A percentile compares a stretch with the other conserved stretches of the same genome.
phyloP scores from a whole-genome alignment of 2,113 vertebrate species.

The Paratilapia polleni region DNA sequence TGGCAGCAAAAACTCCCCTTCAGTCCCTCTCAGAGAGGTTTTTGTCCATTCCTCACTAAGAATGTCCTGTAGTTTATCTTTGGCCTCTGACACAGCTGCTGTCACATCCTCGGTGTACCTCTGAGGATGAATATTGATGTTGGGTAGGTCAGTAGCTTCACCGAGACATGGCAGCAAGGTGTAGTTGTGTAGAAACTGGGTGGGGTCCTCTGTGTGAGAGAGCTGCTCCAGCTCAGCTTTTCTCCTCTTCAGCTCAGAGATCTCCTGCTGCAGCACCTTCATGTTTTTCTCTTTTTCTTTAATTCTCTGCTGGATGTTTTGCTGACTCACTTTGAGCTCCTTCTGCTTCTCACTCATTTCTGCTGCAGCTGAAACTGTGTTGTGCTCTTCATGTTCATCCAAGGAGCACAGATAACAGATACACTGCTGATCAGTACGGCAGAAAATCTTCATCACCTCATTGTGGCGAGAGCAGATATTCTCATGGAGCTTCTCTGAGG shows the following conservation, averaged over 20 bases:
- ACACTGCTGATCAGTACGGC: not conserved
- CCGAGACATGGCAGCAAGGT: not conserved
- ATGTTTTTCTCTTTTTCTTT: too few relatives aligned
- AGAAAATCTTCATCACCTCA: not conserved
- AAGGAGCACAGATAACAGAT: not conserved
- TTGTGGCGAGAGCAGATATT: too few relatives aligned
- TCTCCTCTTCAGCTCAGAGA: too few relatives aligned
- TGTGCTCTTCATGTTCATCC: not conserved
- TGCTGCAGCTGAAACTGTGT: not conserved
- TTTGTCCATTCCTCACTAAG: not conserved
- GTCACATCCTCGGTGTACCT: not conserved
- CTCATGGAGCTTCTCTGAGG: not conserved
- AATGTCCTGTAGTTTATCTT: accelerated
- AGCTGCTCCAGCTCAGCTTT: not conserved
- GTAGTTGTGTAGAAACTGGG: not conserved
- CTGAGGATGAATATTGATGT: too few relatives aligned
- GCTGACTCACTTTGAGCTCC: not conserved
- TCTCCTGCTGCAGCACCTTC: too few relatives aligned
- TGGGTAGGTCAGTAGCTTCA: not conserved
- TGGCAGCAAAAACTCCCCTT: too few relatives aligned
- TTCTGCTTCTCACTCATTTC: accelerated
- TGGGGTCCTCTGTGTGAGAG: not conserved
- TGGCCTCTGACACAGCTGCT: not conserved
- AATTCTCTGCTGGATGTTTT: too few relatives aligned
- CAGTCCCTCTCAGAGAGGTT: not conserved